Base-by-base conservation (phyloP, 1,140 invertebrate species). In the Zaprionus gabonicus region DNA sequence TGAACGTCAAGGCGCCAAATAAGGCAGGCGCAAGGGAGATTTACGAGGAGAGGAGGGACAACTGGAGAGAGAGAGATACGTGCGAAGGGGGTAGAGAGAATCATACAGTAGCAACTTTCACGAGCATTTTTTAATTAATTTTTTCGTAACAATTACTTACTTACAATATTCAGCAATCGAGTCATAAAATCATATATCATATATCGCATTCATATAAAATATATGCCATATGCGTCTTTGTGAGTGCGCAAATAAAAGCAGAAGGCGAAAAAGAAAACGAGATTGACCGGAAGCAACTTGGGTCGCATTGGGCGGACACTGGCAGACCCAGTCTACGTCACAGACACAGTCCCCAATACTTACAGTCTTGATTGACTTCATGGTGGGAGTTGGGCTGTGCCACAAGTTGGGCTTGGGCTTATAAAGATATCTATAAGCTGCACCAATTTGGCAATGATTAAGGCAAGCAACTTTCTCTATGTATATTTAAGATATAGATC, bases 1-100 rank as follows among this genome's bases (percentile, higher is more conserved):
- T 86, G 80, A 86, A 86, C 83, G 83, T 86, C 84, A 86, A 86
- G 73, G 84, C 84, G 55, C 83, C 83, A 86, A 86, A 86, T 88
- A 86, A 80, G 83, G 84, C 62, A 59, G 66, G 57, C 31, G 44
- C 49, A 36, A 64, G 44, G 49, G 56, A 27, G 44, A 46, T 17
- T 46, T 46, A 17, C 41, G 41, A 17, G 41, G 3, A 3, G 41
- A 34, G 31, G 31, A 34, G 31, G 31, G 31, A 10, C 2, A 34
- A 7, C 28, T n/a, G n/a, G n/a, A 6, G 31, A 3, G 6, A 7
- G 7, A 31, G 28, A 0, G 10, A 41, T 17, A 15, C 9, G 15
- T 0, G 23, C 38, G 28, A 27, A 36, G 34, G 27, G 53, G 7
- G 44, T 12, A 56, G 57, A 82, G 77, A 86, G 83, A 88, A 83